Conservation (phyloP, 2,797 vertebrate genomes). For the Netta rufina region DNA sequence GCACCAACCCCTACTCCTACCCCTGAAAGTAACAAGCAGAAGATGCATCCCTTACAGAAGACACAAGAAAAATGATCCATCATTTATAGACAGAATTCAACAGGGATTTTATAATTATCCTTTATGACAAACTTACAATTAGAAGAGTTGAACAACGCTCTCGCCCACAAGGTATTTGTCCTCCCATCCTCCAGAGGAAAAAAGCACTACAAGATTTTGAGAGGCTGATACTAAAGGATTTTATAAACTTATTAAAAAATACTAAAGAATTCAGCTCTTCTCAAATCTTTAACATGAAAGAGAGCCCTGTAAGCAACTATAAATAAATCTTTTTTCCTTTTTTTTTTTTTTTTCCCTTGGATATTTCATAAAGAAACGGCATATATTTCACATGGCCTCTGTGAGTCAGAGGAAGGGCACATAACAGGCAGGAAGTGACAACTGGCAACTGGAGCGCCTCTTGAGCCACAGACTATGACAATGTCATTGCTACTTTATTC, state of each 20-base stretch:
- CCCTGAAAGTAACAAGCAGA: conserved; percentile 35
- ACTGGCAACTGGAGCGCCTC: not conserved
- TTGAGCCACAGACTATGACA: not conserved
- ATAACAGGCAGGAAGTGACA: not conserved
- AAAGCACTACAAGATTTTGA: not conserved
- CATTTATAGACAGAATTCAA: not conserved
- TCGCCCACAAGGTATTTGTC: not conserved
- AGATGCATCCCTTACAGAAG: not conserved
- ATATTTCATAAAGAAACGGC: not conserved
- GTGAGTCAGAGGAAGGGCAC: not conserved
- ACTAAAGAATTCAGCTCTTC: not conserved
- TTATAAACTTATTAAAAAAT: not conserved
- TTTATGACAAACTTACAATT: not conserved
- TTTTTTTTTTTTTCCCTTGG: not conserved
- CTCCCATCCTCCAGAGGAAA: not conserved
- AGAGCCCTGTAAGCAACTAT: not conserved
- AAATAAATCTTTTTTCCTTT: not conserved
- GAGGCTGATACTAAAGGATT: not conserved
- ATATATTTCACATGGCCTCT: not conserved
- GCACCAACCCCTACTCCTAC: conserved; percentile 34
- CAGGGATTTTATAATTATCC: not conserved
- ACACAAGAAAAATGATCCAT: not conserved
- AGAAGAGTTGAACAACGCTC: rapidly evolving
- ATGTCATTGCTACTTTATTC: not conserved
- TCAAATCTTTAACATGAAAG: not conserved